Base-by-base conservation (phyloP, 2,888 invertebrate species). In the Mactromeris polynyma region DNA sequence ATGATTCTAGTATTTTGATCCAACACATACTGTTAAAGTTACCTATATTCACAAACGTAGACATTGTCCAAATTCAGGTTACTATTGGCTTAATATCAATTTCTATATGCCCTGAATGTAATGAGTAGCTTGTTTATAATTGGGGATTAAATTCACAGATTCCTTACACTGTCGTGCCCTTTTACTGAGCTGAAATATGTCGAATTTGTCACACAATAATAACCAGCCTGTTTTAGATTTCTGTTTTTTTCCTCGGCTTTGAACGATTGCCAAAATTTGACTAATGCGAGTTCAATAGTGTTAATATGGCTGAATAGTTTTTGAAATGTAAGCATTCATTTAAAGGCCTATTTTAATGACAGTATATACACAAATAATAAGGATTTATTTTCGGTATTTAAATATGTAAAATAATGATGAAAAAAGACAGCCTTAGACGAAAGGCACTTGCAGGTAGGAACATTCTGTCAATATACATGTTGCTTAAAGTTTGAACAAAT, bases 201-300 rank as follows among this genome's bases (percentile, higher is more conserved):
- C 78, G n/a, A 14, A 84, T 84, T 78, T 58, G 82, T 77, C 58
- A n/a, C 26, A 26, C 58, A 51, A 89, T 86, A 89, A 83, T 83
- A 77, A 64, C 54, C 46, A 33, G n/a, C 81, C 88, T 88, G 81
- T 88, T 88, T 83, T 84, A 86, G 38, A 54, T 83, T 83, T 85
- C 79, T 33, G 73, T 78, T 81, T 86, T 84, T 85, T 85, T 79
- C 82, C n/a, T 31, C 64, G 40, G 33, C 46, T 90, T 90, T 90
- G 90, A 90, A 88, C 81, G 26, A 64, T 83, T 88, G 90, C 90
- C 90, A 90, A 90, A 83, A 86, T 77, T 51, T 51, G 86, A 87
- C 82, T 82, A 87, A 87, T 81, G 31, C 83, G 51, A 77, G 82
- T 83, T 79, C 54, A 83, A 87, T 82, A 88, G 31, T 26, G 79